Percentiles rank a stretch among this genome's conserved stretches.
Evolutionary conservation across 2,113 vertebrate genomes (phyloP).

Genomic region (Marcusenius ussheri): DNA sequence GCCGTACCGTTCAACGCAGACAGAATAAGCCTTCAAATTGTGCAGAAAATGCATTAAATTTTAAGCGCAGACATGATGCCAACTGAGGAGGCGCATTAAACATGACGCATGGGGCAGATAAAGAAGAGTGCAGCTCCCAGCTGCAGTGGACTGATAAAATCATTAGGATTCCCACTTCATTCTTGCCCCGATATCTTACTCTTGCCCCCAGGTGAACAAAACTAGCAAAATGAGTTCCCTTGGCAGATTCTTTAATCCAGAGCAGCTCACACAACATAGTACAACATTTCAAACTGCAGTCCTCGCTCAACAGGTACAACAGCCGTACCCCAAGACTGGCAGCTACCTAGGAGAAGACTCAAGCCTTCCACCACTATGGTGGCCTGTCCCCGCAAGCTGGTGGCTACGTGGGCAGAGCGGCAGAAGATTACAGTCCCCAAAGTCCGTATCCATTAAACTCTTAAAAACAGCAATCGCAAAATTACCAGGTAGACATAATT

Average conservation of each 20-base stretch:
- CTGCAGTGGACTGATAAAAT: constrained; percentile 58
- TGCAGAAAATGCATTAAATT: constrained; percentile 49
- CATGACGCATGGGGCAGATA: constrained; percentile 36
- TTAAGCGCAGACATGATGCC: not conserved
- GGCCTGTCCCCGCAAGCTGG: not conserved
- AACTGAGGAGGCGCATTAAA: constrained; percentile 25
- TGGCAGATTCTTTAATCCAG: not conserved
- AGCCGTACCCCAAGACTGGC: not conserved
- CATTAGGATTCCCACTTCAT: constrained; percentile 48
- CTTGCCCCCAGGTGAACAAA: constrained; percentile 10
- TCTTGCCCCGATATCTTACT: constrained; percentile 20
- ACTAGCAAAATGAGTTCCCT: not conserved
- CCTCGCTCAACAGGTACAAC: not conserved
- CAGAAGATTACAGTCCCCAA: not conserved
- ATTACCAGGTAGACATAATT: not conserved
- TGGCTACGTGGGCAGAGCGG: not conserved
- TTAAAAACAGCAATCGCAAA: not conserved
- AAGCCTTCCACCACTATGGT: not conserved
- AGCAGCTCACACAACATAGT: not conserved
- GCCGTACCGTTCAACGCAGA: not conserved
- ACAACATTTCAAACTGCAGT: not conserved
- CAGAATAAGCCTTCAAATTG: constrained; percentile 36
- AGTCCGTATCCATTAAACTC: not conserved
- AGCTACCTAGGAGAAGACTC: not conserved
- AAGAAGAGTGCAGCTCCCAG: constrained; percentile 39